Base-by-base conservation (phyloP, 2,888 invertebrate genomes). In the Noctuana brunneofusca region DNA sequence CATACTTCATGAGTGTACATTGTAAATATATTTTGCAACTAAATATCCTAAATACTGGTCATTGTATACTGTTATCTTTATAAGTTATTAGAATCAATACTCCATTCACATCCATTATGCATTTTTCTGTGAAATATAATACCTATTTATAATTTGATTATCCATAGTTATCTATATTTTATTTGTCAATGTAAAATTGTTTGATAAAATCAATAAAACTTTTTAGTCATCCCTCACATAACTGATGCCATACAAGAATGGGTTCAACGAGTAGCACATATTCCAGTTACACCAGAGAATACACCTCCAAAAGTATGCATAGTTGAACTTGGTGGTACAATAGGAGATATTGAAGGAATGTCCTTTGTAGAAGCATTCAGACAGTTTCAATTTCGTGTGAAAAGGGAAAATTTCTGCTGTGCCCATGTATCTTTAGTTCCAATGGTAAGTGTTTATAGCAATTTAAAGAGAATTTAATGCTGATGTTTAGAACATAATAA, bases 281-380 rank as follows among this genome's bases (percentile, higher is more conserved):
- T 95, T 58, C 96, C 98, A 0, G 98, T 99, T 0, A 95, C 95
- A 73, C 94, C 95, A 52, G 88, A 89, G 60, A 92, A 94, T 50
- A 93, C 93, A 46, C 92, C 92, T 48, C 95, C 95, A 2, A 91
- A 95, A 92, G 96, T 97, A 0, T 97, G 97, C 79, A 96, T 97
- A 66, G 94, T 98, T 57, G 97, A 99, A 92, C 93, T 99, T 46
- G 99, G 99, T 50, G 99, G 99, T 8, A 99, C 99, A 0, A 97
- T 99, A 69, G 99, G 99, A 59, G 99, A 99, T 80, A 99, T 99
- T 71, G 99, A 99, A 88, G 98, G 99, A 66, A 99, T 99, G 99
- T 97, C 99, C 0, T 99, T 99, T 86, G 97, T 99, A 1, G 99
- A 99, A 87, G 99, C 99, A 3, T 99, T 99, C 82, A 93, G 99